A percentile compares a stretch with the other conserved stretches of the same genome.
These are phyloP conservation scores for Pseudomyrmex concolor DNA, from an alignment of 1,140 invertebrate species.

Conservation along the genomic window DNA sequence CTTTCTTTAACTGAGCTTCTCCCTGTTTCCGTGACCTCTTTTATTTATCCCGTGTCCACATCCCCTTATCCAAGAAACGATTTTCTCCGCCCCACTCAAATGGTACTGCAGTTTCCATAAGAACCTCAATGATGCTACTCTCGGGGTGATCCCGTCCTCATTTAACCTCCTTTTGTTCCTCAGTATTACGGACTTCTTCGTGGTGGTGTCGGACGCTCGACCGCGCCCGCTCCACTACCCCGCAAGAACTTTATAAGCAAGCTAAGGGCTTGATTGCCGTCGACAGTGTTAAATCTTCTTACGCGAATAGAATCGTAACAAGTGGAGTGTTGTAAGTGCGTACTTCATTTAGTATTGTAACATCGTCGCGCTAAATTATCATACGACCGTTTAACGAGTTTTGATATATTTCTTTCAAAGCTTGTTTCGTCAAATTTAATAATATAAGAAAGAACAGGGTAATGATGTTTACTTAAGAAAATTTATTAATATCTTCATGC, in stretches of 20 bases:
- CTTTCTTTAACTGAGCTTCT: not conserved
- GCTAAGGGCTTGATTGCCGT: constrained; percentile 45
- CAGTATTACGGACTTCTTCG: constrained; percentile 46
- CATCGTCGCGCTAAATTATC: too few relatives aligned
- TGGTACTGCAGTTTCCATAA: constrained; percentile 58
- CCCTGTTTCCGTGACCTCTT: constrained; percentile 13
- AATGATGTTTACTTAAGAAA: too few relatives aligned
- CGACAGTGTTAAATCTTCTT: constrained; percentile 44
- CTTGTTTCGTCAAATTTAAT: too few relatives aligned
- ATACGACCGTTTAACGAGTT: not conserved
- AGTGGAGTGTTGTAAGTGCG: not conserved
- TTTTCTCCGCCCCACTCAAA: constrained; percentile 53
- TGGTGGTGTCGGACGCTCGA: constrained; percentile 16
- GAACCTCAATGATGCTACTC: constrained; percentile 53
- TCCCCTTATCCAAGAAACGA: constrained; percentile 52
- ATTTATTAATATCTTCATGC: too few relatives aligned
- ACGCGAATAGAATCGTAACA: not conserved
- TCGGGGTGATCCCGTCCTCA: constrained; percentile 50
- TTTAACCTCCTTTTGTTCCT: constrained; percentile 54
- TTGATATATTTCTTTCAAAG: too few relatives aligned
- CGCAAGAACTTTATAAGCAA: constrained; percentile 50
- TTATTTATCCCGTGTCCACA: constrained; percentile 55
- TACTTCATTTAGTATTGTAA: not conserved
- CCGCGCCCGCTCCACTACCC: not conserved
- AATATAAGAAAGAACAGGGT: too few relatives aligned